Evolutionary conservation across 2,888 invertebrate species (phyloP), one percentile per base, ranked within the genome.

Genomic region (Phalangium opilio): DNA sequence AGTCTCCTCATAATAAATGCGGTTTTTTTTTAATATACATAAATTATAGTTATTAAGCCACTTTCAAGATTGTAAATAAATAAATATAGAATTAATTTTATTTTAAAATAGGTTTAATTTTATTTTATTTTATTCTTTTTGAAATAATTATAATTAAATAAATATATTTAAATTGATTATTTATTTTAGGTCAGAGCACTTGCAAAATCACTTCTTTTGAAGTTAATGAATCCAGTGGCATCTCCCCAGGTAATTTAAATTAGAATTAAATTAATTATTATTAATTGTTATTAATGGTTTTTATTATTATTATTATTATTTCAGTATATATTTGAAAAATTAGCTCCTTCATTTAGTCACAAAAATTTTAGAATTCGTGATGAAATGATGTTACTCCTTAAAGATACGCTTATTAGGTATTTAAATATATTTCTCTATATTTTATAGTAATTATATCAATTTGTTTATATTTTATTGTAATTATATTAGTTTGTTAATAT

Each of bases 351-450:
- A 17, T 76, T 90, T 61, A 73, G 75, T 58, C 91, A 93, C 70
- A 91, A 91, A 70, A 87, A 91, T 65, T 81, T 86, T 60, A 86
- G 89, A 71, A 81, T 93, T 33, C 70, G 90, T 45, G 90, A 93
- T 63, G 91, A 91, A 67, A 80, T 84, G 32, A 71, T 90, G 52
- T 73, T 81, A 57, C 81, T 84, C 57, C 76, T 93, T 57, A 81
- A 83, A 52, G 78, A 81, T 48, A 76, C 85, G 41, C 68, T 93
- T 32, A 81, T 85, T 63, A 79, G 81, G 83, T 87, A 80, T 61
- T 27, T 27, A 7, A 27, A 27, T 27, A 27, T 27, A 27, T n/a
- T 47, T 38, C 11, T 43, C 7, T 27, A 41, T 34, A 44, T 40
- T 21, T 47, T 47, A 34, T 35, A 17, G 11, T 34, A 46, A 43